Conservation (phyloP, 1,140 invertebrate species). For the Lutraria rhynchaena region DNA sequence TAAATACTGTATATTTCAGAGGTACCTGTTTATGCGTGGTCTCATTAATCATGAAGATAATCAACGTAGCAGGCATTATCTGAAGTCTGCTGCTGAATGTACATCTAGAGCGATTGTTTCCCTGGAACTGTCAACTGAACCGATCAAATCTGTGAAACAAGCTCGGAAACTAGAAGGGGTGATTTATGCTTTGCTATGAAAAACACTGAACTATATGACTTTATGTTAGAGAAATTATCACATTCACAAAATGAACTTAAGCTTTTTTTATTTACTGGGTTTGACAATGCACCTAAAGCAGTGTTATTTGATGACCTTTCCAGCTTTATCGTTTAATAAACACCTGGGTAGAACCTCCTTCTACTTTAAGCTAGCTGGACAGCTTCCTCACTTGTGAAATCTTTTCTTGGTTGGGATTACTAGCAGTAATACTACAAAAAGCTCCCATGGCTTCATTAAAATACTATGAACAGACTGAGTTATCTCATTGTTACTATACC, state of each 20-base stretch:
- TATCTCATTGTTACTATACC: too few relatives aligned
- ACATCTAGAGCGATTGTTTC: constrained; percentile 72
- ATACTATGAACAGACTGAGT: too few relatives aligned
- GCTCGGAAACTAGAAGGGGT: constrained; percentile 67
- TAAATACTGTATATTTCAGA: too few relatives aligned
- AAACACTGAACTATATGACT: background rate
- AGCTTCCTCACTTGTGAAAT: too few relatives aligned
- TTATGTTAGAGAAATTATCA: too few relatives aligned
- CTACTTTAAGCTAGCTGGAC: too few relatives aligned
- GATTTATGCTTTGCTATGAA: constrained; percentile 1
- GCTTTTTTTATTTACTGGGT: background rate
- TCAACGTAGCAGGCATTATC: constrained; percentile 63
- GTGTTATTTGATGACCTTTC: background rate
- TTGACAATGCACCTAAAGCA: background rate
- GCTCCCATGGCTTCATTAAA: too few relatives aligned
- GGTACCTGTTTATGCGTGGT: constrained; percentile 69
- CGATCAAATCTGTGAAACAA: constrained; percentile 66
- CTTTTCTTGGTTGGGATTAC: too few relatives aligned
- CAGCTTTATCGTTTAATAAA: too few relatives aligned
- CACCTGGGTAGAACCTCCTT: too few relatives aligned
- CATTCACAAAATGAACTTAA: too few relatives aligned
- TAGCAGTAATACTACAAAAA: too few relatives aligned
- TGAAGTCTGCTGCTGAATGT: constrained; percentile 73
- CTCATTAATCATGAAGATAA: constrained; percentile 61
- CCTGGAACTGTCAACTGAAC: constrained; percentile 61